Evolutionary conservation across 2,888 invertebrate species (phyloP), one percentile per base, ranked within the genome.

Genomic region (Protonemura montana): DNA sequence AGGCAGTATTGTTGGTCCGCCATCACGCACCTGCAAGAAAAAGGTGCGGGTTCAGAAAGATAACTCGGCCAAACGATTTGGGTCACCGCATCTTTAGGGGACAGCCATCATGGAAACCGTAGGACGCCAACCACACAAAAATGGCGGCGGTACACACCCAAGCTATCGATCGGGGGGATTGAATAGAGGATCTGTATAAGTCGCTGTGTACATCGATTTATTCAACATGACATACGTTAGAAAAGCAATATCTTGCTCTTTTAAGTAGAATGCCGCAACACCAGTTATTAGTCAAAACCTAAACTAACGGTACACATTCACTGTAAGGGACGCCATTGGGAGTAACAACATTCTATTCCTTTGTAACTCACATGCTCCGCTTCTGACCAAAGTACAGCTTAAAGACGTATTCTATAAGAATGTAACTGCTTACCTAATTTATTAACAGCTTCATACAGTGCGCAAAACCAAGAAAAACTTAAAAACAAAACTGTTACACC

Each of bases 1-100:
- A 98, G 93, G 93, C 98, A 98, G 93, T 97, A 98, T 93, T 98
- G 97, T 93, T 97, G 97, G 92, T 97, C 97, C 27, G 86, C 87
- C 87, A 87, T 87, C 30, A 6, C 28, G 81, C 81, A 28, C 27
- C 28, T 78, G 78, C 27, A 0, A 78, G 26, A 26, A 26, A 5
- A 59, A 59, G 21, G 16, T 16, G 1, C 16, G 59, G 13, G 59
- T 59, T 59, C 59, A 59, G 59, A 59, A 59, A 2, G 13, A 2
- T 7, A 59, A 13, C 59, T 21, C 59, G 59, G 59, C 59, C 59
- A 21, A 21, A 16, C 21, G 59, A 59, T 59, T 59, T 59, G 59
- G 59, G 59, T 59, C 59, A 59, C 2, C 21, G 59, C 3, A 59
- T 59, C 13, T 21, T 21, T 3, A 59, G 13, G 21, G 59, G 1